phyloP scores from a whole-genome alignment of 2,113 vertebrate genomes.

The Strigops habroptila region DNA sequence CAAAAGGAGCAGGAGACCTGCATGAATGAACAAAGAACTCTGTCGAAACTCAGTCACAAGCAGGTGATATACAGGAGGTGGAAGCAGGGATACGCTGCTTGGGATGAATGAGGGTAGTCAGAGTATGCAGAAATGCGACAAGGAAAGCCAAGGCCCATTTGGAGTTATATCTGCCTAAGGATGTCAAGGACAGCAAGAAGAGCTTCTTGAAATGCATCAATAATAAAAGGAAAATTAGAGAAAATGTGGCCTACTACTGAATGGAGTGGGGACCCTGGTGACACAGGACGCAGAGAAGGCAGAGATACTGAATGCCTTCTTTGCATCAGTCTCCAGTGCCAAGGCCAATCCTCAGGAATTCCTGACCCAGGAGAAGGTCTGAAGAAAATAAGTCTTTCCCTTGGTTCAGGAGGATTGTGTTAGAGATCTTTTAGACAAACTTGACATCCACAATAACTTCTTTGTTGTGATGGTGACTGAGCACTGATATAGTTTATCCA shows the following conservation, averaged over 20 bases:
- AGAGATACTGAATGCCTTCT: neutral
- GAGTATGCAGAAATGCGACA: neutral
- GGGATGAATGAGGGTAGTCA: neutral
- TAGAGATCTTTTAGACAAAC: neutral
- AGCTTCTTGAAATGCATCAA: neutral
- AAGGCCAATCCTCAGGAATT: neutral
- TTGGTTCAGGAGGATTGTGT: neutral
- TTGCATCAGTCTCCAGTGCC: neutral
- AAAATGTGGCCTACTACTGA: neutral
- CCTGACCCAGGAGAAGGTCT: neutral
- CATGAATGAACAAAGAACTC: too few species aligned
- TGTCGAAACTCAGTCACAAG: too few species aligned
- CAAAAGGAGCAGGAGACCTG: too few species aligned
- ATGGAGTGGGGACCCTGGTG: neutral
- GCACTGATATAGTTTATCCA: neutral
- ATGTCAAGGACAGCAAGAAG: neutral
- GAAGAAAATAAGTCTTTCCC: neutral
- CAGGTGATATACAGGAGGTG: too few species aligned
- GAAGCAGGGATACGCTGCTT: neutral
- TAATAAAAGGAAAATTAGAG: neutral
- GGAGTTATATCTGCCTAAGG: neutral
- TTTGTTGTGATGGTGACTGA: neutral
- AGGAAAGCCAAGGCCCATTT: neutral
- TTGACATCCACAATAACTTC: neutral
- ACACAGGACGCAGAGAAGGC: neutral